Percentiles rank a stretch among this genome's conserved stretches.
Conservation (phyloP, 1,140 invertebrate species). For the Thaumetopoea pityocampa region DNA sequence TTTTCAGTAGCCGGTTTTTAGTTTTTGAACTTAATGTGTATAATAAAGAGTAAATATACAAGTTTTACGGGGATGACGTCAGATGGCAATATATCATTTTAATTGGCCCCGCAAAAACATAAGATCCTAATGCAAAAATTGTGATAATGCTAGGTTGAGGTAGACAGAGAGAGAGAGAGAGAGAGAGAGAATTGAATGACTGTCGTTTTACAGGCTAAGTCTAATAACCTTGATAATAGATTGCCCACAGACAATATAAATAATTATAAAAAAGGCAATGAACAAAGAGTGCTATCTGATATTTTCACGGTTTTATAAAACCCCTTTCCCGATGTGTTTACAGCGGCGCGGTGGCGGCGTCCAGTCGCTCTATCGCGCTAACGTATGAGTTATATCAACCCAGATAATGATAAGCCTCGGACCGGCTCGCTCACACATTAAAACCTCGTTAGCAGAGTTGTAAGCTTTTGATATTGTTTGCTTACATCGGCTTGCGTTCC, state of each 20-base stretch:
- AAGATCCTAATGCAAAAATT: too few relatives aligned
- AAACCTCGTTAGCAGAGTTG: constrained; percentile 47
- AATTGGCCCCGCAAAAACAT: too few relatives aligned
- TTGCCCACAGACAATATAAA: neutral
- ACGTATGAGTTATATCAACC: constrained; percentile 48
- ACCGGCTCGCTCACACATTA: constrained; percentile 46
- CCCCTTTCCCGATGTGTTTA: constrained; percentile 19
- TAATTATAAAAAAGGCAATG: neutral
- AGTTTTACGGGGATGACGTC: too few relatives aligned
- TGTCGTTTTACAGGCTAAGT: too few relatives aligned
- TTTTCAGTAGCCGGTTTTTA: too few relatives aligned
- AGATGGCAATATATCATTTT: too few relatives aligned
- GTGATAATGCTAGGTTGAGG: too few relatives aligned
- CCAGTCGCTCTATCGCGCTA: constrained; percentile 36
- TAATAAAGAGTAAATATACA: too few relatives aligned
- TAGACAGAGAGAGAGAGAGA: too few relatives aligned
- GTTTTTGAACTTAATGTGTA: too few relatives aligned
- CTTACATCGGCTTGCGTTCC: too few relatives aligned
- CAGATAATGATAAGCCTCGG: constrained; percentile 51
- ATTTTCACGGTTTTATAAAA: constrained; percentile 8
- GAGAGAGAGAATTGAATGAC: too few relatives aligned
- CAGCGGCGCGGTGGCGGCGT: constrained; percentile 20
- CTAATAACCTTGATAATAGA: neutral
- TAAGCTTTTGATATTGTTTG: constrained; percentile 28
- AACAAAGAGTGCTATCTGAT: constrained; percentile 13